Conservation (phyloP, 2,113 vertebrate species). For the Porphyrio hochstetteri region DNA sequence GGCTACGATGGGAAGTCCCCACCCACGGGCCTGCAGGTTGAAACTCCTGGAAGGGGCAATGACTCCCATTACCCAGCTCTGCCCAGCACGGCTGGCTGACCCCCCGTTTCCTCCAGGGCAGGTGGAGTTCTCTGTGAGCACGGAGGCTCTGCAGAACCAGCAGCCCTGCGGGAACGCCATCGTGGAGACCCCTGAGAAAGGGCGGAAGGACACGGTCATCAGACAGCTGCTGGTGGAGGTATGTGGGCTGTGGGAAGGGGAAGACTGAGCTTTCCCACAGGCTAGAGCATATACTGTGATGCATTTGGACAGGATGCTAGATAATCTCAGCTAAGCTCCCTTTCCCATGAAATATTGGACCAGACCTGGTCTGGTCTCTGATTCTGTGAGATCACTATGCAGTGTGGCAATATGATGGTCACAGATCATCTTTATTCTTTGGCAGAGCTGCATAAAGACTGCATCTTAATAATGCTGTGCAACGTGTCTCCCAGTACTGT, state of each 20-base stretch:
- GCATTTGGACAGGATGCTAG: neutral
- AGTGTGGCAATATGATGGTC: neutral
- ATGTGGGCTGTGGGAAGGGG: neutral
- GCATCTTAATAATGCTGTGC: neutral
- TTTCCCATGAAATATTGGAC: neutral
- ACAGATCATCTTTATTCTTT: neutral
- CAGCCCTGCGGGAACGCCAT: conserved; percentile 42
- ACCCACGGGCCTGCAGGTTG: neutral
- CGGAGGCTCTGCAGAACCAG: conserved; percentile 43
- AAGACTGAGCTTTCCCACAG: neutral
- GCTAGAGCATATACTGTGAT: neutral
- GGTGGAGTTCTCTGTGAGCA: conserved; percentile 54
- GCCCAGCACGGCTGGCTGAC: neutral
- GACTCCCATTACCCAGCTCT: neutral
- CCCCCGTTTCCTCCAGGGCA: conserved; percentile 42
- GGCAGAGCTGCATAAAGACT: neutral
- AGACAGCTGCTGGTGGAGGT: conserved; percentile 83
- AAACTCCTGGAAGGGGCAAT: neutral
- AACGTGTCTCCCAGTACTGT: neutral
- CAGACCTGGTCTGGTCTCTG: neutral
- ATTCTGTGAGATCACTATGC: neutral
- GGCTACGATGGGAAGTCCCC: neutral
- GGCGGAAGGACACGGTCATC: conserved; percentile 78
- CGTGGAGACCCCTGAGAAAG: conserved; percentile 76
- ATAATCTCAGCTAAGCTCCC: neutral